Evolutionary conservation across 1,140 invertebrate species (phyloP), one percentile per base, ranked within the genome.

Genomic region (Brachionus paranguensis): DNA sequence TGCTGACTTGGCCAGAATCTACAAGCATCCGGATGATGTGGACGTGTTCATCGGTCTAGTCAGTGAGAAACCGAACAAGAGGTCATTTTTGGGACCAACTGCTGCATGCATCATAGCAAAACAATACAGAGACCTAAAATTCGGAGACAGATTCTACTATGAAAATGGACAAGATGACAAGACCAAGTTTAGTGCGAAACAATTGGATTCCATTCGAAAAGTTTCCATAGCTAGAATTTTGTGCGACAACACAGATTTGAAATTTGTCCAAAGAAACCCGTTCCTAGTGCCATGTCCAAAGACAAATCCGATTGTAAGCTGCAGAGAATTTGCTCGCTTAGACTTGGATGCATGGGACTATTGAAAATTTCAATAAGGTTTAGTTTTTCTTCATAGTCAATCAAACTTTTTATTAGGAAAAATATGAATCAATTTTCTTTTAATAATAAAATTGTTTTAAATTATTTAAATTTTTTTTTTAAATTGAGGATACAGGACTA

Each of bases 31-130:
- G 2, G 64, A 85, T 41, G 85, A 86, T 65, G 85, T 86, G 29
- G 85, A 86, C 47, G 50, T 87, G 24, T 87, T 74, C 85, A 87
- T 89, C 43, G 91, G 88, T 33, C 90, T 94, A 68, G 93, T 96
- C 92, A 95, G 94, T 1, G 96, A 98, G 88, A 91, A 93, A 70
- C 93, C 94, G 1, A 90, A 95, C 64, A 24, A 93, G 10, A 95
- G 94, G 11, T 96, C 95, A 8, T 88, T 97, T 0, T 94, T 98
- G 0, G 96, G 96, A 8, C 96, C 96, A 0, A 98, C 96, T 0
- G 94, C 98, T 87, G 95, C 95, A 29, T 98, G 96, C 37, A 55
- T 50, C 17, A 60, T 60, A 8, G 53, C n/a, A 27, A 60, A 60
- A 60, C 53, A 60, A 11, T 60, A 60, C 17, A 60, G 53, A 60